Evolutionary conservation across 2,888 invertebrate species (phyloP), one percentile per base, ranked within the genome.

Genomic region (Elgonia sp.): DNA sequence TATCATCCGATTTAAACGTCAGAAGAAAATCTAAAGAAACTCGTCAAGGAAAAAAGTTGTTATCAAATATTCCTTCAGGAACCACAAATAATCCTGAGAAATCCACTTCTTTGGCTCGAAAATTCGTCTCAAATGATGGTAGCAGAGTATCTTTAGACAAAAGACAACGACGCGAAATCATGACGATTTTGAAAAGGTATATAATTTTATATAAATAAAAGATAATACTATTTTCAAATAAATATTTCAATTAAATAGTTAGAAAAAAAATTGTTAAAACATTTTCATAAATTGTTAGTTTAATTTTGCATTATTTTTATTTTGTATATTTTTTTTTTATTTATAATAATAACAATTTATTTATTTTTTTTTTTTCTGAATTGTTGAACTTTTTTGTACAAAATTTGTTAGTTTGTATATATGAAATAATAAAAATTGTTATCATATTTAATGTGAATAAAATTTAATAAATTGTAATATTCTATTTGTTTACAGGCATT

Each of bases 21-120:
- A 91, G 93, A 89, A 92, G 94, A 29, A 94, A 94, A 91, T 94
- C 94, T 21, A 94, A 94, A 88, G 94, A 94, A 90, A 93, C 93
- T 90, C 94, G 94, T 83, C 94, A 94, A 86, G 93, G 93, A 72
- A 94, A 94, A 89, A 92, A 92, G 90, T 91, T 93, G 84, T 89
- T 94, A 83, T 93, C 93, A 70, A 94, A 94, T 89, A 92, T 94
- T 89, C 94, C 94, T 80, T 93, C 93, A 79, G 93, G 90, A 87
- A 93, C 94, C 8, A 93, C 93, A 81, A 93, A 93, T 79, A 91
- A 91, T 72, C 92, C 93, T 20, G 93, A 92, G 88, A 93, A 93
- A 90, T 91, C 93, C 57, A 93, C 93, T 42, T 91, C 92, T 90
- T 89, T 92, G 84, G 92, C 93, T 82, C 93, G 93, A 40, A 93